phyloP scores from a whole-genome alignment of 2,888 invertebrate genomes.

The Tenthredo livida region DNA sequence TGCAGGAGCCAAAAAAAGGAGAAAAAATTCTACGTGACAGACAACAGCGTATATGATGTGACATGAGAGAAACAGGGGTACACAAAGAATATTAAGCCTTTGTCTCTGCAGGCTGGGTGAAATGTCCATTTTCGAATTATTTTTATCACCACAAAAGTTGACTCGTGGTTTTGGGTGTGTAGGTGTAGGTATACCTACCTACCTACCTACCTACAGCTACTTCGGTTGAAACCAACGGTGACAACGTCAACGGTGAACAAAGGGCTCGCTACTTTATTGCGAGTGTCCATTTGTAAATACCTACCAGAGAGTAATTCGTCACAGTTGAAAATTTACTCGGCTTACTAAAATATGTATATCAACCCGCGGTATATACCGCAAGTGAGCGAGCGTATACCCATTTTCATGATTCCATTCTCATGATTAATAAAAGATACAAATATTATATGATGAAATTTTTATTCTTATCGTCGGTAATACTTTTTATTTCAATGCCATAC shows the following conservation, averaged over 20 bases:
- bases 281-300: conserved; percentile 41
- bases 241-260: conserved; percentile 29
- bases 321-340: conserved; percentile 15
- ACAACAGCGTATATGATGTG: conserved; percentile 1
- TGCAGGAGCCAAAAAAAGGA: background rate
- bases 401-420: conserved; percentile 4
- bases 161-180: conserved; percentile 15
- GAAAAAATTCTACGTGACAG: background rate
- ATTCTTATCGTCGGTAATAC: background rate
- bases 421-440: conserved; percentile 16
- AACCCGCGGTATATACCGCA: background rate
- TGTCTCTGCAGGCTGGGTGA: background rate
- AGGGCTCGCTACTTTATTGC: conserved; percentile 30
- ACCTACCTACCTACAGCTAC: background rate
- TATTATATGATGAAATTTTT: background rate
- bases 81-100: conserved; percentile 18
- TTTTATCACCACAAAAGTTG: conserved; percentile 23
- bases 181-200: background rate
- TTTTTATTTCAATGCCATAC: background rate
- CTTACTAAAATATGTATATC: conserved; percentile 3
- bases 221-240: background rate
- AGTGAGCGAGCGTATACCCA: background rate
- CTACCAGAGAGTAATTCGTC: conserved; percentile 39
- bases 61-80: background rate
- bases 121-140: conserved; percentile 46